These are phyloP conservation scores for Julus scanicus DNA, from an alignment of 2,888 invertebrate species.

Conservation along the genomic window DNA sequence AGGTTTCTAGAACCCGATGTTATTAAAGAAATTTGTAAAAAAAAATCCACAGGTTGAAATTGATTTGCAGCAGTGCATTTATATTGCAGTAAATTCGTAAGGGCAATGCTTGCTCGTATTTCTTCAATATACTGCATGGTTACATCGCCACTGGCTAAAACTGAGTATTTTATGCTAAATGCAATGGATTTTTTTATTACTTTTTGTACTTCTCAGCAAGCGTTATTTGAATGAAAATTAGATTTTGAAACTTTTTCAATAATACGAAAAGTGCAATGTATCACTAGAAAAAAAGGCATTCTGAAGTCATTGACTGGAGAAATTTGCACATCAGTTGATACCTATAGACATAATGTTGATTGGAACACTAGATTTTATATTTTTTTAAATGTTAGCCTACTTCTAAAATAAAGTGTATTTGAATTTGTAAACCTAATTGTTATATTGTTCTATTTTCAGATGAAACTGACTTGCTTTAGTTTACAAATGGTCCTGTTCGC, in stretches of 20 bases:
- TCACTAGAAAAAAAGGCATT: too few species aligned
- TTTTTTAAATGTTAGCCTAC: too few species aligned
- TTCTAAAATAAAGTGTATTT: background rate
- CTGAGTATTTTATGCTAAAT: background rate
- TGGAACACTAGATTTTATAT: too few species aligned
- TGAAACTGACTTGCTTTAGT: constrained; percentile 36
- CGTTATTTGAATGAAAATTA: too few species aligned
- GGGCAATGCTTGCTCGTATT: background rate
- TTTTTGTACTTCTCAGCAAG: too few species aligned
- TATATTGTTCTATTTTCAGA: background rate
- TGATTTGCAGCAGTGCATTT: background rate
- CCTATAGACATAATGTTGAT: too few species aligned
- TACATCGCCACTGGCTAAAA: background rate
- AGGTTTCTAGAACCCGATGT: constrained; percentile 1
- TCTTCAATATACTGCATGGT: background rate
- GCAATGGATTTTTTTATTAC: background rate
- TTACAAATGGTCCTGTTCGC: constrained; percentile 21
- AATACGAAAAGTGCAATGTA: too few species aligned
- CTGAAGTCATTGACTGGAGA: too few species aligned
- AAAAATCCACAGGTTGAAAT: background rate
- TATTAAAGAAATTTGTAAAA: background rate
- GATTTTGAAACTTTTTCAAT: too few species aligned
- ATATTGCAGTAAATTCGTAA: background rate
- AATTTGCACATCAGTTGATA: too few species aligned
- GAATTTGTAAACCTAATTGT: background rate